Evolutionary conservation across 2,797 vertebrate genomes (phyloP), one percentile per base, ranked within the genome.

Genomic region (Chelon auratus): DNA sequence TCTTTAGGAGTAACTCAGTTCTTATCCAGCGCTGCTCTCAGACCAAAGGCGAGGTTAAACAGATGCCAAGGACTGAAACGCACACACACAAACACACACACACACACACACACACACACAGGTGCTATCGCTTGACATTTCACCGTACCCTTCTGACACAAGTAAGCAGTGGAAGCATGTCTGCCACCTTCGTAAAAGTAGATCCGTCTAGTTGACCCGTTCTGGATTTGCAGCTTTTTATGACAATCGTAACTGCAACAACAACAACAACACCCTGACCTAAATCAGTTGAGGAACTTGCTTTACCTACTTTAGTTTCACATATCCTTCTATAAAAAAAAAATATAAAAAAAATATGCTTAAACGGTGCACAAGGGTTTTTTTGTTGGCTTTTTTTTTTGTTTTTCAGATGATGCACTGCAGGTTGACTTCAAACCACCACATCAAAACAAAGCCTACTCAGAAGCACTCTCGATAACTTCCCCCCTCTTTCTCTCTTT

Each of bases 391-490:
- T 12, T 18, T 22, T 22, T 22, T 33, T 33, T 1, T 33, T 33
- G 30, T 33, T 26, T 26, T 26, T 26, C 24, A 47, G n/a, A 47
- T 10, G 15, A 56, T 53, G 55, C 30, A 56, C 6, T 40, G 66
- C 50, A 68, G 24, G 10, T 71, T 82, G 55, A 20, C 52, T 55
- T 47, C 17, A 57, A 55, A 65, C 7, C 59, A 75, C 64, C 52
- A 72, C 76, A 71, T 70, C 62, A 82, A 77, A 85, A 87, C 61
- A 58, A 80, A 69, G 15, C 26, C 78, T 62, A 56, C 62, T 63
- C 18, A 66, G 9, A 45, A 57, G 53, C 45, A 9, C 26, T 20
- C 30, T 13, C 6, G 5, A 24, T 6, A 14, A 56, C 73, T 67
- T 72, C 67, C 68, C 66, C 68, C 33, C 18, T 67, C 56, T 22